phyloP scores from a whole-genome alignment of 1,140 invertebrate genomes.

The Lucilia cuprina region DNA sequence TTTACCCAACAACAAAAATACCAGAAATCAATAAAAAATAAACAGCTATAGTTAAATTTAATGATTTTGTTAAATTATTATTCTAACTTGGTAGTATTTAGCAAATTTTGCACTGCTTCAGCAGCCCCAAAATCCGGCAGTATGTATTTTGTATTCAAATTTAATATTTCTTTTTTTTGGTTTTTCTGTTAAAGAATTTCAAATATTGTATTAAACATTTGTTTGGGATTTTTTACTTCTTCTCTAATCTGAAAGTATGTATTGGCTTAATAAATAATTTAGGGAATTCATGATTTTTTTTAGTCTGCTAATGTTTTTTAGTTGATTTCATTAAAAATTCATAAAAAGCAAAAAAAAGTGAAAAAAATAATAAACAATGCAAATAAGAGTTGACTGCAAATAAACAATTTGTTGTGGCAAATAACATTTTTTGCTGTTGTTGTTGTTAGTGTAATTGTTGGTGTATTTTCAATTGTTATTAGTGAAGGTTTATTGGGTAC shows the following conservation, averaged over 20 bases:
- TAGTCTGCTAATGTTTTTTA: neutral
- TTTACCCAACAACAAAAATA: no score
- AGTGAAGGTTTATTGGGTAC: neutral
- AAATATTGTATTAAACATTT: neutral
- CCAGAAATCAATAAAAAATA: no score
- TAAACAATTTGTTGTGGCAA: constrained; percentile 2
- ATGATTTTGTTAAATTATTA: no score
- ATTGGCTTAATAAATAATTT: neutral
- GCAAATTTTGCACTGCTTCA: neutral
- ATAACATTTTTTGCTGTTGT: neutral
- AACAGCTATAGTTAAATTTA: no score
- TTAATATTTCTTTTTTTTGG: neutral
- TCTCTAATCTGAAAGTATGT: neutral
- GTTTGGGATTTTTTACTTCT: neutral
- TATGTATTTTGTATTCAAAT: neutral
- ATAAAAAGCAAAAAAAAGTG: neutral
- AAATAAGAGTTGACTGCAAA: neutral
- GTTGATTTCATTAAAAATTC: constrained; percentile 1
- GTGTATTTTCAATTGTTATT: neutral
- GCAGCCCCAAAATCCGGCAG: neutral
- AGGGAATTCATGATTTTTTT: neutral
- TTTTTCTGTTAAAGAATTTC: neutral
- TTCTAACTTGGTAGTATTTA: no score
- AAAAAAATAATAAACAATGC: neutral
- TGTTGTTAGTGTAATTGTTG: neutral